Base-by-base conservation (phyloP, 2,888 invertebrate species). In the Spodoptera littoralis region DNA sequence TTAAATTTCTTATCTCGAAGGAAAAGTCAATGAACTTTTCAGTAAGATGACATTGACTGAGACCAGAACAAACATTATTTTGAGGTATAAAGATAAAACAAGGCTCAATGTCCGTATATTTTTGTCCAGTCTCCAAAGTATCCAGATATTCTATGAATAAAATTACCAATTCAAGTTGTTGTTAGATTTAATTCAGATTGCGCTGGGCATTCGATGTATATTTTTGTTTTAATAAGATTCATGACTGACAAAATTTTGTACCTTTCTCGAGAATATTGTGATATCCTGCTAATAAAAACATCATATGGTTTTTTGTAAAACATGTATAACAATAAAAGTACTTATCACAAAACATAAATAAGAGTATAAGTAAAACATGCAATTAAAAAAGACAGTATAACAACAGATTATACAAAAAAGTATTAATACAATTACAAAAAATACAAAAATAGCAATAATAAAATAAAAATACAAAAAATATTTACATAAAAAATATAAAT, bases 1-100 rank as follows among this genome's bases (percentile, higher is more conserved):
- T 74, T 70, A 4, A 70, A 70, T 70, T 53, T 12, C 5, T 27
- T 27, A 3, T 27, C 27, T 27, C 27, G 4, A 27, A 27, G 3
- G 4, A 4, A 4, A 27, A 2, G 27, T 27, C 27, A 27, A 27
- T 27, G 27, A 27, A 27, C 27, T 27, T 27, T 27, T 27, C 18
- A 18, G 18, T 18, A 18, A 18, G 18, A 18, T 36, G 48, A 30
- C 47, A 43, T 1, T 8, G 12, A 41, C 9, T 36, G 8, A 36
- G 36, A 2, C 9, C 36, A 36, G 36, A 8, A 36, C 36, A 36
- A 36, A 9, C 36, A 36, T 9, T 9, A 8, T 36, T 36, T 36
- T 36, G 9, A 36, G 8, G 9, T 36, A 5, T 36, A 36, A 27
- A 36, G 36, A 18, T 11, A 36, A 50, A 50, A 45, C 22, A 41